Base-by-base conservation (phyloP, 2,888 invertebrate species). In the Caenorhabditis japonica region DNA sequence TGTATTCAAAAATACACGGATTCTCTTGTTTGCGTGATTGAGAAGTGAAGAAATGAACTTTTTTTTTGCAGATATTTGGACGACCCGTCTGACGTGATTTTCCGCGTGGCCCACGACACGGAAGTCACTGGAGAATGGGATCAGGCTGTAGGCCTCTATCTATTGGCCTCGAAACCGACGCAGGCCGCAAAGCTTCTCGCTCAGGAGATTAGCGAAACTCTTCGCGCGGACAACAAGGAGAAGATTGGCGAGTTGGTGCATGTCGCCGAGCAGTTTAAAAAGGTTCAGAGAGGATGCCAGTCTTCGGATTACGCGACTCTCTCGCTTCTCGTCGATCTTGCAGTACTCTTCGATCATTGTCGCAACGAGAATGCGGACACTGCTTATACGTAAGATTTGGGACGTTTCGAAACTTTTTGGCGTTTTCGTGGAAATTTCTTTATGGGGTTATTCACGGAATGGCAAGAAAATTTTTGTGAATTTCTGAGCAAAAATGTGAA, bases 71-170 rank as follows among this genome's bases (percentile, higher is more conserved):
- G 80, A 53, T 80, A 82, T 47, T 58, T 75, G 8, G 66, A 69
- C n/a, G 76, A 78, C 38, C 76, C 77, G 41, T 66, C 69, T 0
- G 75, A 80, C 21, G 75, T 86, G 0, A 86, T 86, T 47, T 77
- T 66, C 23, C 71, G 78, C 23, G 84, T 86, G 19, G 86, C 86
- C 1, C 47, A 27, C 1, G 86, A 86, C 64, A 83, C 83, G 4
- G 78, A 81, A 44, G 43, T 81, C n/a, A 70, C 74, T 34, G 86
- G 86, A 17, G 81, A 85, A 38, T 77, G 59, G 53, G 66, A 66
- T 21, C 62, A 74, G 25, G 84, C 84, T n/a, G 76, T 85, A 7
- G 51, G 76, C 25, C 70, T 84, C 41, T 76, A 77, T 43, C 66
- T 79, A 21, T 59, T 83, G n/a, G 79, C 76, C 2, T 70, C 69